Percentiles rank a stretch among this genome's conserved stretches.
These are phyloP conservation scores for Carcina quercana DNA, from an alignment of 2,888 invertebrate species.

Conservation along the genomic window DNA sequence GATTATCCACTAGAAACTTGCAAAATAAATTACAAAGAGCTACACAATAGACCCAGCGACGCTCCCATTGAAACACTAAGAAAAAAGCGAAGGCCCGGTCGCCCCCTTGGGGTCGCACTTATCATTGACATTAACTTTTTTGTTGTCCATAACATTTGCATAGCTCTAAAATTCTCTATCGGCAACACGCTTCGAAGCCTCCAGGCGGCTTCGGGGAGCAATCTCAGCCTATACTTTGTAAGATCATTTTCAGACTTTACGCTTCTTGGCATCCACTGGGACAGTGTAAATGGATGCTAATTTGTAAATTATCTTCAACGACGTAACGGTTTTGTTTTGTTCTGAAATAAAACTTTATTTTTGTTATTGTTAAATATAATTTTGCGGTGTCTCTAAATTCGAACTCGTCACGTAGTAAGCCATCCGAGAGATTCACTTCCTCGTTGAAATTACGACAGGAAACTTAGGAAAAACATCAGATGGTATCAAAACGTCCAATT, in stretches of 20 bases:
- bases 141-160: conserved; percentile 75
- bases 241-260: conserved; percentile 69
- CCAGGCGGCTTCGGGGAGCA: conserved; percentile 36
- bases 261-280: conserved; percentile 48
- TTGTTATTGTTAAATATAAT: not conserved
- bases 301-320: conserved; percentile 49
- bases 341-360: no score
- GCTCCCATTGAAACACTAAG: conserved; percentile 26
- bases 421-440: not conserved
- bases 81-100: conserved; percentile 44
- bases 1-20: no score
- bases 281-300: conserved; percentile 43
- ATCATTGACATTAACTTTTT: conserved; percentile 73
- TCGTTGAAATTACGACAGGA: no score
- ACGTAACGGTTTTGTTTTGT: conserved; percentile 16
- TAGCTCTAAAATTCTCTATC: conserved; percentile 61
- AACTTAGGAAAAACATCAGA: not conserved
- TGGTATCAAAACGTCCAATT: conserved; percentile 2
- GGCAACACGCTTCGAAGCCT: conserved; percentile 50
- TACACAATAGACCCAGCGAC: conserved; percentile 39
- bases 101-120: conserved; percentile 60
- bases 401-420: no score
- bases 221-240: conserved; percentile 59
- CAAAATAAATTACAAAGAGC: conserved; percentile 50
- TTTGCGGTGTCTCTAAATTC: no score